Evolutionary conservation across 2,113 vertebrate genomes (phyloP).

Genomic region (Gnathonemus longibarbis): DNA sequence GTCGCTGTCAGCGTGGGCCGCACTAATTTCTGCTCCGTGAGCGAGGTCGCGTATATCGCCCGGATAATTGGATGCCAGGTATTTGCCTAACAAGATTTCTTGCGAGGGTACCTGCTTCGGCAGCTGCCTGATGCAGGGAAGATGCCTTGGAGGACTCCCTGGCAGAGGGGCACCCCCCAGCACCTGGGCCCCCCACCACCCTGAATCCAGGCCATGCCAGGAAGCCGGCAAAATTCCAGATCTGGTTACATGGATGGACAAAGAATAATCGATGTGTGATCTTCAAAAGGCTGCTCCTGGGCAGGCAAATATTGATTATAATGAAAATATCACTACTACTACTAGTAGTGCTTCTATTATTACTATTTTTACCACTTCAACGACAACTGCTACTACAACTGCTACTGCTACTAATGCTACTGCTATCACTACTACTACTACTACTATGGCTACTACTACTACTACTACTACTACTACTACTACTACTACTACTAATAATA

Average conservation of each 20-base stretch:
- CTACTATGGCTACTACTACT: not conserved
- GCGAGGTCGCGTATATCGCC: constrained; percentile 43
- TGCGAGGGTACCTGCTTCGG: constrained; percentile 33
- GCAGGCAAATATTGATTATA: not conserved
- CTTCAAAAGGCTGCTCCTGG: not conserved
- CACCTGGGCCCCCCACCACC: not conserved
- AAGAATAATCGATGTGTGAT: not conserved
- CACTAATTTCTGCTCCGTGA: not conserved
- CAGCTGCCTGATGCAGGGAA: constrained; percentile 32
- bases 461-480: not conserved
- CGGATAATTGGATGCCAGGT: constrained; percentile 41
- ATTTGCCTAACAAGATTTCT: constrained; percentile 41
- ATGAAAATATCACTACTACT: not conserved
- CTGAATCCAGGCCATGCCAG: not conserved
- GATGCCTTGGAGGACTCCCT: constrained; percentile 20
- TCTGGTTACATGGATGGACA: not conserved
- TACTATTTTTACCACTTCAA: not conserved
- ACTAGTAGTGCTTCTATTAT: not conserved
- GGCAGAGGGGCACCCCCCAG: not conserved
- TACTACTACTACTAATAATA: not conserved
- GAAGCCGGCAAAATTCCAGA: not conserved
- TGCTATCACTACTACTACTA: not conserved
- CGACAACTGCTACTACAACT: not conserved
- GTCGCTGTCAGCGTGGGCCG: constrained; percentile 26
- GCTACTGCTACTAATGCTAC: not conserved